A percentile compares a stretch with the other conserved stretches of the same genome.
Conservation (phyloP, 2,113 vertebrate genomes). For the Pseudorhombus dupliciocellatus region DNA sequence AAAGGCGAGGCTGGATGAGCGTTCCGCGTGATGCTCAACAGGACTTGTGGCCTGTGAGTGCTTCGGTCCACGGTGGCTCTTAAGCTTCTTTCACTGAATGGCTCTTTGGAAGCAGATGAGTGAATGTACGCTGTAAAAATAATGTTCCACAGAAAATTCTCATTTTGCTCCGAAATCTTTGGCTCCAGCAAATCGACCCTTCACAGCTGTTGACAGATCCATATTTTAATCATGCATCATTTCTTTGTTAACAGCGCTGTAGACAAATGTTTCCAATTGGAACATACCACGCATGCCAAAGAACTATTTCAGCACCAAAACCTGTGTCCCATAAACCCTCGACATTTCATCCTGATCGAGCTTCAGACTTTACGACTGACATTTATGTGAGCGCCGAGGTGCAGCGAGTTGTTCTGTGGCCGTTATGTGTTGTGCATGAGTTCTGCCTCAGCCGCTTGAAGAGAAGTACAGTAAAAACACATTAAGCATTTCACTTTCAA, state of each 20-base stretch:
- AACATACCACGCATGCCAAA: conserved; percentile 15
- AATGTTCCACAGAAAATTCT: background rate
- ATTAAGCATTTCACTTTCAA: conserved; percentile 61
- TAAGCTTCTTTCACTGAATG: background rate
- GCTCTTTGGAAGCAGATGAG: background rate
- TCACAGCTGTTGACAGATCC: background rate
- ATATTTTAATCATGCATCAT: background rate
- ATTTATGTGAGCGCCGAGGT: conserved; percentile 53
- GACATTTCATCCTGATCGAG: conserved; percentile 28
- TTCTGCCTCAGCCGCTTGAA: conserved; percentile 31
- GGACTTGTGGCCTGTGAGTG: conserved; percentile 1
- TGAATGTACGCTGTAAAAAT: conserved; percentile 3
- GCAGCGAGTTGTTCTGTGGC: conserved; percentile 18
- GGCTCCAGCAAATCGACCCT: background rate
- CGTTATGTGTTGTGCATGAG: conserved; percentile 45
- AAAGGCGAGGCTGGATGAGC: background rate
- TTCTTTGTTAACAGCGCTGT: background rate
- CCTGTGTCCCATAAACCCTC: conserved; percentile 7
- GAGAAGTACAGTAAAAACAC: conserved; percentile 63
- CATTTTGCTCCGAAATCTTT: conserved; percentile 4
- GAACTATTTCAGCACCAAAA: conserved; percentile 25
- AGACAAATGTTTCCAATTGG: conserved; percentile 24
- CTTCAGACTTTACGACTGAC: conserved; percentile 44
- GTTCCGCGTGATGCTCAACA: background rate
- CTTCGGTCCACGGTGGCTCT: background rate